Percentiles rank a stretch among this genome's conserved stretches.
Conservation (phyloP, 2,888 invertebrate genomes). For the Drosophila kambysellisi region DNA sequence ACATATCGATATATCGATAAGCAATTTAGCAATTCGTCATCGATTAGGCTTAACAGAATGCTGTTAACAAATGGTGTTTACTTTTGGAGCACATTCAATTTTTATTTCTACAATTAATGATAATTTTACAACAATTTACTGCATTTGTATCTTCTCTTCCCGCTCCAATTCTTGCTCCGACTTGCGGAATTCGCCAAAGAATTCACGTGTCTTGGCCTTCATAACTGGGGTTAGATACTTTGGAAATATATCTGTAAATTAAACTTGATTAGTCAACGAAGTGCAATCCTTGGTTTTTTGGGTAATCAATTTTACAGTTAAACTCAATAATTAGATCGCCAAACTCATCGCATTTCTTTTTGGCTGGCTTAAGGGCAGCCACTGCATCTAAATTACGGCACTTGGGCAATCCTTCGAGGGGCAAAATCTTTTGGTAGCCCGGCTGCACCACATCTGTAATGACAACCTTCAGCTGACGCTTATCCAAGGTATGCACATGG, state of each 20-base stretch:
- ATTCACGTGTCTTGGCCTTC: conserved; percentile 80
- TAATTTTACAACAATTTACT: conserved; percentile 7
- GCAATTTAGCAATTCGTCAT: background rate
- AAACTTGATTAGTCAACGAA: background rate
- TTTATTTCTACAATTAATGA: conserved; percentile 30
- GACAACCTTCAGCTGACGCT: conserved; percentile 88
- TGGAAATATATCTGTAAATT: conserved; percentile 85
- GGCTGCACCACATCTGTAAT: conserved; percentile 91
- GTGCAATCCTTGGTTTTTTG: background rate
- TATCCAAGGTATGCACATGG: conserved; percentile 89
- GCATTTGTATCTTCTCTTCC: conserved; percentile 45
- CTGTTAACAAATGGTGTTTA: conserved; percentile 3
- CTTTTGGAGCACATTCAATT: conserved; percentile 37
- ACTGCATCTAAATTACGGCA: conserved; percentile 86
- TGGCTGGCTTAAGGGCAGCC: conserved; percentile 86
- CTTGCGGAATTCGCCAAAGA: conserved; percentile 59
- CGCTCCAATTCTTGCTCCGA: conserved; percentile 53
- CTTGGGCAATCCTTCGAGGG: conserved; percentile 91
- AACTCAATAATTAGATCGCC: conserved; percentile 91
- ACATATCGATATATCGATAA: conserved; percentile 42
- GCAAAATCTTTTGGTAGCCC: conserved; percentile 89
- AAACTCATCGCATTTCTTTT: conserved; percentile 83
- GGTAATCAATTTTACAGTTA: conserved; percentile 80
- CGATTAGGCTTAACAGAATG: conserved; percentile 24
- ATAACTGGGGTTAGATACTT: conserved; percentile 85